A percentile compares a stretch with the other conserved stretches of the same genome.
These are phyloP conservation scores for Hypanus sabinus DNA, from an alignment of 2,113 vertebrate species.

Conservation along the genomic window DNA sequence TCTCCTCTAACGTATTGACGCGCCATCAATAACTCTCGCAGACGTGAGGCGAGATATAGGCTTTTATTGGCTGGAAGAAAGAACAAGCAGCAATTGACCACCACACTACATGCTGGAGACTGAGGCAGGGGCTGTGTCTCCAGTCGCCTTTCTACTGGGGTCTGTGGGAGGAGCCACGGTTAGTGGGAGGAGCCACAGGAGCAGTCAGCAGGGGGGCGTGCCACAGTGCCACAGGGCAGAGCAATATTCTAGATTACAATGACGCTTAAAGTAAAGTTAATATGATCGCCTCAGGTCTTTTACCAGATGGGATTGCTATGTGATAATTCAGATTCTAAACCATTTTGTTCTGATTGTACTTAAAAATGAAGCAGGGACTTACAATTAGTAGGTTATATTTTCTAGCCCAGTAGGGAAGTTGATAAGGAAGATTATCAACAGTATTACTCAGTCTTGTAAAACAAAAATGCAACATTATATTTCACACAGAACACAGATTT, in stretches of 20 bases:
- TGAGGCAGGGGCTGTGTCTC: no score
- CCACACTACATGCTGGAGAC: no score
- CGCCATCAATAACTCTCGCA: no score
- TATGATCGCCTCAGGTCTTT: neutral
- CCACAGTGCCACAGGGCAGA: no score
- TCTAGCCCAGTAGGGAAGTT: neutral
- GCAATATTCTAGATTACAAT: neutral
- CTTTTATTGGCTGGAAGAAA: no score
- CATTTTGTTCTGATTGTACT: neutral
- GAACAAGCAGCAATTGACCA: no score
- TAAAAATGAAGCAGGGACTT: neutral
- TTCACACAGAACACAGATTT: neutral
- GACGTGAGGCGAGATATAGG: no score
- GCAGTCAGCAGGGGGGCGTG: no score
- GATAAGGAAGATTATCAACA: constrained; percentile 5
- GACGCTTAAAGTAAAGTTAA: neutral
- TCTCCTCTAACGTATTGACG: no score
- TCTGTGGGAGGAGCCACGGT: no score
- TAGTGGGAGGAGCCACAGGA: no score
- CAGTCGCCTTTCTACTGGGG: no score
- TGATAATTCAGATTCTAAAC: neutral
- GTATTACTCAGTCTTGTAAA: neutral
- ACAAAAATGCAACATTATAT: neutral
- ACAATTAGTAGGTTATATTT: neutral
- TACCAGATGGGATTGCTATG: neutral